Base-by-base conservation (phyloP, 2,888 invertebrate genomes). In the Clunio marinus region DNA sequence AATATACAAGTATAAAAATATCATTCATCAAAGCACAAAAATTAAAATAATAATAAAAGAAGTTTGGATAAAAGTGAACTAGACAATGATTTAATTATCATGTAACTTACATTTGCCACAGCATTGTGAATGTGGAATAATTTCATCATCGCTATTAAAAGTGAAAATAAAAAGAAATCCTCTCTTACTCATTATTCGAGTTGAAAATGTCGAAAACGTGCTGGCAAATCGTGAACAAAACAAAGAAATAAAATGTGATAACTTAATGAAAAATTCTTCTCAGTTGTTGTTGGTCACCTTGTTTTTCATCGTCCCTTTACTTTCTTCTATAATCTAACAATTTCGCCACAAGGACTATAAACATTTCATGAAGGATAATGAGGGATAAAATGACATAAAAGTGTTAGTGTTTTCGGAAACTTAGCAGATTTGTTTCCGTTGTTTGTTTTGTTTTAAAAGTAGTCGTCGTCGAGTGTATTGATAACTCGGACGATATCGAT, bases 1-100 rank as follows among this genome's bases (percentile, higher is more conserved):
- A 32, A 32, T 32, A 32, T 32, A n/a, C n/a, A n/a, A n/a, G n/a
- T n/a, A n/a, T n/a, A n/a, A n/a, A n/a, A n/a, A n/a, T n/a, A n/a
- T n/a, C n/a, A n/a, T n/a, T n/a, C n/a, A n/a, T n/a, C n/a, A n/a
- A 7, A 7, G 32, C 32, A 32, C 15, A n/a, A 15, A 20, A 22
- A 51, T 17, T 15, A 20, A 22, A 51, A 51, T 2, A 51, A 15
- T 45, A 4, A 41, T 41, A 5, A 10, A n/a, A 10, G 41, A 13
- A 2, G 41, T 5, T 41, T 41, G 2, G 41, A 2, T 15, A 15
- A 51, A 51, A 3, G 10, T 41, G 41, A 41, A 41, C 3, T 41
- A n/a, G 17, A 51, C 20, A 20, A 51, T 51, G 20, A 51, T 51
- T 51, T 51, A 51, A 51, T 51, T 51, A 51, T 51, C 51, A 8